Evolutionary conservation across 2,888 invertebrate genomes (phyloP), one percentile per base, ranked within the genome.

Genomic region (Drosophila austrosaltans): DNA sequence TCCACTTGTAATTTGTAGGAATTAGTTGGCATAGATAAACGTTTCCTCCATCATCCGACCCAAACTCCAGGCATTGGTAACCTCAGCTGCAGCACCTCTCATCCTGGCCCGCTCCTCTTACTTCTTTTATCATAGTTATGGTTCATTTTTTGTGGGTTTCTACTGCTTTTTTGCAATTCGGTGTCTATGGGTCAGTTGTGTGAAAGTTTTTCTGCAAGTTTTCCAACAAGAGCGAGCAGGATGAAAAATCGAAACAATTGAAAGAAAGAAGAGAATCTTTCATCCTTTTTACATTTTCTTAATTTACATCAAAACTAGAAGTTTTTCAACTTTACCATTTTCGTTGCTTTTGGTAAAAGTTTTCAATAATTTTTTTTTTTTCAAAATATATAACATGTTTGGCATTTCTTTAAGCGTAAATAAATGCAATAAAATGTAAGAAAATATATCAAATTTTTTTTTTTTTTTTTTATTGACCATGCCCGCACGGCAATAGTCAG

Each of bases 1-100:
- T 63, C 63, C 63, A 60, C 39, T 66, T 39, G 69, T 72, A 80
- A 81, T 80, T 81, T 77, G 78, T 66, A 54, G 32, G 65, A 72
- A 81, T 80, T 76, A 78, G 69, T 78, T 69, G 64, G 64, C 42
- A 54, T 20, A 69, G 65, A 66, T 72, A 80, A 76, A 67, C 63
- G 65, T 48, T 69, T 71, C 68, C 44, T 48, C 7, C 44, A 2
- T 1, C 48, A 25, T 10, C 53, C n/a, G 3, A 8, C n/a, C 59
- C 6, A 7, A n/a, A 8, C 10, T 36, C 10, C 2, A 2, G 36
- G 3, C 36, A 36, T 36, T 36, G 36, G 36, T 36, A 36, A 36
- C 36, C 36, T 36, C 36, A 36, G 36, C 8, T 36, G 36, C 36
- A 36, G 36, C 36, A 36, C 2, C 36, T 10, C 10, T 8, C 10